phyloP scores from a whole-genome alignment of 2,113 vertebrate species.

The Thalassarche chlororhynchos region DNA sequence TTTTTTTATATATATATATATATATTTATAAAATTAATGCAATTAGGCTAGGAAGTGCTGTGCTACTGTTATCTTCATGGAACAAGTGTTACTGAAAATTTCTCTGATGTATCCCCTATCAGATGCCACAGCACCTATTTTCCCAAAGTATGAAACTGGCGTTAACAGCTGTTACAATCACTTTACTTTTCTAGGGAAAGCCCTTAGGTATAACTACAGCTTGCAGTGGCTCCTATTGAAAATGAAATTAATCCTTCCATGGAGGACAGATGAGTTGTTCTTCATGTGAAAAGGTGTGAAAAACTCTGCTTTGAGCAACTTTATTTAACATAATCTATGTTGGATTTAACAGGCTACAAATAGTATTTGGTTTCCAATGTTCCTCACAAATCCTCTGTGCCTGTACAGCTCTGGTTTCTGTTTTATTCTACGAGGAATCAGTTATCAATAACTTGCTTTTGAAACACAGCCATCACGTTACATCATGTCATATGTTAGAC shows the following conservation, averaged over 20 bases:
- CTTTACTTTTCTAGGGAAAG: neutral
- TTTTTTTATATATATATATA: neutral
- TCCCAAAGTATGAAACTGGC: neutral
- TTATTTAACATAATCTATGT: neutral
- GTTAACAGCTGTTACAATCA: neutral
- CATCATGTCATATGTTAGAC: neutral
- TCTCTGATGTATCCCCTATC: neutral
- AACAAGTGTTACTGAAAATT: slow-evolving; percentile 18
- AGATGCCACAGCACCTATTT: neutral
- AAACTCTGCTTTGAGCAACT: neutral
- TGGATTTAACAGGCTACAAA: neutral
- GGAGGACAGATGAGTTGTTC: neutral
- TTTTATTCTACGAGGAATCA: neutral
- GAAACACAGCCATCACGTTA: neutral
- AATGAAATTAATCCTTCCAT: neutral
- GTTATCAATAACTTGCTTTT: neutral
- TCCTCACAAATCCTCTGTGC: neutral
- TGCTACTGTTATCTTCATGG: neutral
- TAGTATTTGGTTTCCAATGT: neutral
- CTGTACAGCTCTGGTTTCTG: neutral
- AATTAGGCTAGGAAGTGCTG: neutral
- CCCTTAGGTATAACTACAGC: neutral
- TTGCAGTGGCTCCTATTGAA: neutral
- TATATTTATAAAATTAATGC: neutral
- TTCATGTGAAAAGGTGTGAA: neutral